These are phyloP conservation scores for Syrmaticus mikado DNA, from an alignment of 2,113 vertebrate species.

Conservation along the genomic window DNA sequence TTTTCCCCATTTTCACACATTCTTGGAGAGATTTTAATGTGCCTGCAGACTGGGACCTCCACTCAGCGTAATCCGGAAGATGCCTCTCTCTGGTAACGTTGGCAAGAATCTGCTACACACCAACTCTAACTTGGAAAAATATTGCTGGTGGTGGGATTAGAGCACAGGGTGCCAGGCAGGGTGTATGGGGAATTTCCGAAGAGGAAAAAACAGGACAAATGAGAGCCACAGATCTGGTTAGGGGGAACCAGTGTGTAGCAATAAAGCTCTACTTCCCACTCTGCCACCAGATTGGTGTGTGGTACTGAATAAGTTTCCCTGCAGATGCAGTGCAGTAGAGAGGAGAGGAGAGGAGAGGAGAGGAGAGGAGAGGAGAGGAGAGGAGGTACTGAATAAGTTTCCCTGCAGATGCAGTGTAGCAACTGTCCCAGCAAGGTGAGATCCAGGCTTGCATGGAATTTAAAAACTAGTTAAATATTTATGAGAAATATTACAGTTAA, in stretches of 20 bases:
- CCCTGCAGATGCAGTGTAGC: background rate
- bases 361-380: too few relatives aligned
- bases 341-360: too few relatives aligned
- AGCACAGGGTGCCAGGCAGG: background rate
- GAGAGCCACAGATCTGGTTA: background rate
- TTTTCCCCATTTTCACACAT: background rate
- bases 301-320: background rate
- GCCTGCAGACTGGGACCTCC: background rate
- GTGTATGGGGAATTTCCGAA: background rate
- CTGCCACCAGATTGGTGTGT: rapidly evolving
- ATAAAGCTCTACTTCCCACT: background rate
- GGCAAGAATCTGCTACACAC: background rate
- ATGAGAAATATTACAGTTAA: slow-evolving; percentile 29
- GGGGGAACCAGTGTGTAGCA: rapidly evolving
- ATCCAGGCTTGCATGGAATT: background rate
- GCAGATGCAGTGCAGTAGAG: background rate
- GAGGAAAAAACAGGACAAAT: background rate
- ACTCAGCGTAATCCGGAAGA: background rate
- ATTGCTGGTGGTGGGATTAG: background rate
- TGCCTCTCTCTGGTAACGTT: background rate
- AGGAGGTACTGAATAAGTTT: background rate
- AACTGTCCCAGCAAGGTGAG: background rate
- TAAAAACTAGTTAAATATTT: slow-evolving; percentile 14
- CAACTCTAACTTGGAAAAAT: background rate
- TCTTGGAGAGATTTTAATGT: rapidly evolving